A percentile compares a stretch with the other conserved stretches of the same genome.
Conservation (phyloP, 2,113 vertebrate genomes). For the Microtus richardsoni region DNA sequence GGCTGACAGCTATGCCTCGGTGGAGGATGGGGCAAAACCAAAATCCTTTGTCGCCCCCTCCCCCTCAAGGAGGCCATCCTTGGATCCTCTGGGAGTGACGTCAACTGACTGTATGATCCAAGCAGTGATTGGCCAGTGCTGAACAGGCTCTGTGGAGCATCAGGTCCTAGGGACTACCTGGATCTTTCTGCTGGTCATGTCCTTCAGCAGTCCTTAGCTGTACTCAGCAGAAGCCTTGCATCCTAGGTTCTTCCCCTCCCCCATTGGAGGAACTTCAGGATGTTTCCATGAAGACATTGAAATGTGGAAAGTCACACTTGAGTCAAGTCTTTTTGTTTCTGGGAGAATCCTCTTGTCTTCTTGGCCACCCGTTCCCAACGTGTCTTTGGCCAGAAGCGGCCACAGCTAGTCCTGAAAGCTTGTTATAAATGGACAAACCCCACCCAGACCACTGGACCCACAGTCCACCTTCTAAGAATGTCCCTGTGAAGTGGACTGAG, state of each 20-base stretch:
- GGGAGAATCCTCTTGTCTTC: background rate
- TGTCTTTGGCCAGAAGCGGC: background rate
- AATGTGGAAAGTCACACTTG: background rate
- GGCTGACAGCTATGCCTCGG: background rate
- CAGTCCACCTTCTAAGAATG: background rate
- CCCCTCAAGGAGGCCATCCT: background rate
- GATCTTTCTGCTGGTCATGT: background rate
- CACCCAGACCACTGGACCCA: no score
- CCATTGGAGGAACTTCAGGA: background rate
- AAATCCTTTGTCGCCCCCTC: rapidly evolving
- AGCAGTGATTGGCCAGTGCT: background rate
- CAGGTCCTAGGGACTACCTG: no score
- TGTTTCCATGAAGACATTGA: background rate
- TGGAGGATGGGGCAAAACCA: background rate
- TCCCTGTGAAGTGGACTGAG: background rate
- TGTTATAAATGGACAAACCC: background rate
- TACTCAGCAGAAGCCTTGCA: background rate
- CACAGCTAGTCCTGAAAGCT: background rate
- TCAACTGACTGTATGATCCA: background rate
- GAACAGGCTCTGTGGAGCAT: background rate
- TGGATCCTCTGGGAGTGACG: background rate
- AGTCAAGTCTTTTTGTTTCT: background rate
- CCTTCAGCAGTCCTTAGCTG: background rate
- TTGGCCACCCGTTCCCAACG: background rate
- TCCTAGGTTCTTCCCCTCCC: background rate